Base-by-base conservation (phyloP, 2,113 vertebrate species). In the Chrysemys picta region DNA sequence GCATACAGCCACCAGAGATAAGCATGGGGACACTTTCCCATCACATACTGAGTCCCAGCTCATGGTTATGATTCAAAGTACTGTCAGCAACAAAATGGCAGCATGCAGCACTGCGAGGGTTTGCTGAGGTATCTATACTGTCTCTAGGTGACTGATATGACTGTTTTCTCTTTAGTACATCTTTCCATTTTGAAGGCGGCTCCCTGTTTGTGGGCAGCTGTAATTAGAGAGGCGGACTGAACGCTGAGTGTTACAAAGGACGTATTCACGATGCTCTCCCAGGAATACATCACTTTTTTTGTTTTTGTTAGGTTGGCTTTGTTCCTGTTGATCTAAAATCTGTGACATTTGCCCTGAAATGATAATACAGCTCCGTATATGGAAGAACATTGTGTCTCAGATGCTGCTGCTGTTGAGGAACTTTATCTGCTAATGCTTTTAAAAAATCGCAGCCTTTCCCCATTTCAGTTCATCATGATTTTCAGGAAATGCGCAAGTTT, bases 1-100 rank as follows among this genome's bases (percentile, higher is more conserved):
- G 72, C 42, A 76, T 45, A 45, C 21, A 25, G 92, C 88, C 89
- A 7, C 76, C n/a, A 21, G 65, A 47, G 65, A 83, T 88, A 87
- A 92, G 88, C n/a, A 62, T 91, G 88, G 91, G 65, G 88, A 38
- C 22, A 57, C 75, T 75, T 95, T 95, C 92, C 92, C 53, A 45
- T 86, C 62, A 62, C 6, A 0, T 29, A 47, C 47, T 54, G 53
- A 22, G 53, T 93, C 92, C 65, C 84, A 89, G 82, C 93, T 87
- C 62, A 94, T 59, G 3, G 19, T 50, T 54, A 85, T 83, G 93
- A 87, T 84, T 92, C 81, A 93, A 92, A 92, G 78, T 76, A 2
- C 3, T 54, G 76, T 65, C 93, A 85, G 79, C 84, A 47, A 80
- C 56, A 88, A 88, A 95, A 52, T 19, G 89, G 83, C 62, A 62